Percentiles rank a stretch among this genome's conserved stretches.
phyloP scores from a whole-genome alignment of 1,140 invertebrate species.

The Chionoecetes opilio region DNA sequence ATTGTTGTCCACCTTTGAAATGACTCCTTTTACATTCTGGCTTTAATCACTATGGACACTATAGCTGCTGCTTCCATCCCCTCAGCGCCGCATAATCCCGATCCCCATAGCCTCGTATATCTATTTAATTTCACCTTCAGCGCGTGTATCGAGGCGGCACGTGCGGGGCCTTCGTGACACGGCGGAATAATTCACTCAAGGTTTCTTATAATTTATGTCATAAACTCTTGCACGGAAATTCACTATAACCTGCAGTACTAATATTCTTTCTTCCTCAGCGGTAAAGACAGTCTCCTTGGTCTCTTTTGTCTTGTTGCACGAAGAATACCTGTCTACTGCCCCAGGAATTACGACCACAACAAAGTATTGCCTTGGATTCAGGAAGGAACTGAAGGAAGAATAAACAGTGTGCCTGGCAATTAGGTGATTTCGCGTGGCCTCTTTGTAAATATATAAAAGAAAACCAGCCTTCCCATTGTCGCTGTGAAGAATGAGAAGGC shows the following conservation, averaged over 20 bases:
- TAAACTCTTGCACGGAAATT: constrained; percentile 16
- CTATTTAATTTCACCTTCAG: background rate
- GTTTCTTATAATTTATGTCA: background rate
- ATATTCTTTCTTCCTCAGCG: background rate
- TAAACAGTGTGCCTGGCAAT: background rate
- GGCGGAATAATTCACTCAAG: background rate
- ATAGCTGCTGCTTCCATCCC: background rate
- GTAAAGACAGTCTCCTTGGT: constrained; percentile 4
- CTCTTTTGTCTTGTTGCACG: background rate
- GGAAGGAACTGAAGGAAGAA: background rate
- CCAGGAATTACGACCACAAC: background rate
- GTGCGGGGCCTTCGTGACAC: background rate
- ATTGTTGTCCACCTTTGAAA: too few species aligned
- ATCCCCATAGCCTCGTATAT: background rate
- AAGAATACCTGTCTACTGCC: background rate
- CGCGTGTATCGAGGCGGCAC: background rate
- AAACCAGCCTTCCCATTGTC: constrained; percentile 13
- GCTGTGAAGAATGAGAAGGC: background rate
- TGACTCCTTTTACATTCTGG: background rate
- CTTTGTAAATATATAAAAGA: constrained; percentile 22
- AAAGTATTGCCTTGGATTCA: background rate
- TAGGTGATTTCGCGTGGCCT: background rate
- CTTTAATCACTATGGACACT: background rate
- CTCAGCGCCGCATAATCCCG: background rate
- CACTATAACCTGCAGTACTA: background rate